Conservation (phyloP, 2,113 vertebrate species). For the Tor tambroides region DNA sequence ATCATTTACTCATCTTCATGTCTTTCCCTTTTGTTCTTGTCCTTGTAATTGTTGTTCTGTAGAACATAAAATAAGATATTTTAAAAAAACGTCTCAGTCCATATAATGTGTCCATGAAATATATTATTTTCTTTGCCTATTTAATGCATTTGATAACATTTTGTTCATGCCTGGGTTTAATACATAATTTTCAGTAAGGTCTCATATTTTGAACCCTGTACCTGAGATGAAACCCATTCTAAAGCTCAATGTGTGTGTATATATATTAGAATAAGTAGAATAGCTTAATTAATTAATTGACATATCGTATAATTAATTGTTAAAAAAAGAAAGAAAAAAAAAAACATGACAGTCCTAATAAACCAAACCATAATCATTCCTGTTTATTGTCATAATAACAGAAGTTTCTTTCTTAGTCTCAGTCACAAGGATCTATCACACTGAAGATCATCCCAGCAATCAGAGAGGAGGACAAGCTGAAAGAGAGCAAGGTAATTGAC, state of each 20-base stretch:
- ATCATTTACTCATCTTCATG: neutral
- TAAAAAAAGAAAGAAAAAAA: too few relatives aligned
- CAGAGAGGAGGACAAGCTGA: conserved; percentile 89
- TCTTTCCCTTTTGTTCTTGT: neutral
- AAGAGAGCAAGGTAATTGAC: conserved; percentile 87
- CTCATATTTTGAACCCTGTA: too few relatives aligned
- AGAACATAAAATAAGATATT: neutral
- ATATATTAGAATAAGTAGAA: neutral
- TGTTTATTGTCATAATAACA: neutral
- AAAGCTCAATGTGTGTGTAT: too few relatives aligned
- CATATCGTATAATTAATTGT: neutral
- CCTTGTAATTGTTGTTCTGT: neutral
- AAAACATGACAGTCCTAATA: neutral
- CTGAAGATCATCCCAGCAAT: conserved; percentile 94
- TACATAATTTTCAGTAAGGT: too few relatives aligned
- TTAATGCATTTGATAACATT: neutral
- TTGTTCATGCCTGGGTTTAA: too few relatives aligned
- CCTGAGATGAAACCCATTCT: too few relatives aligned
- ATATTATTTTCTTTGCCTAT: neutral
- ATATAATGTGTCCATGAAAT: neutral
- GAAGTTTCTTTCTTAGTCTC: conserved; percentile 77
- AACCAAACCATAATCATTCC: neutral
- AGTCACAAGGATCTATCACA: conserved; percentile 95
- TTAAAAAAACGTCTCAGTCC: too few relatives aligned
- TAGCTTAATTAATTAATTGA: neutral